Evolutionary conservation across 2,888 invertebrate genomes (phyloP).

Genomic region (Philonicus albiceps): DNA sequence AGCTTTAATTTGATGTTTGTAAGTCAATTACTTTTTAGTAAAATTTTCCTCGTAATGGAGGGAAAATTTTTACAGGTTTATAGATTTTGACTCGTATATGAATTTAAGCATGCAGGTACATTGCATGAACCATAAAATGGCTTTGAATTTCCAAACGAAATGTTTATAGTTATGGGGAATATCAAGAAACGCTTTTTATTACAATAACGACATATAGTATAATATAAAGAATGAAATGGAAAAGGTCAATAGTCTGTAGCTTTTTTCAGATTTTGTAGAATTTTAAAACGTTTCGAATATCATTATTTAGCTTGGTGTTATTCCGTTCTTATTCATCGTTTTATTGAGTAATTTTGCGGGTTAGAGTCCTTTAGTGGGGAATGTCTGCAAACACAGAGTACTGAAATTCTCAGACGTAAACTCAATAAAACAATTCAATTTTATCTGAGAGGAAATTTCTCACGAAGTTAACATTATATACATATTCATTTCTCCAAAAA

Average conservation of each 20-base stretch:
- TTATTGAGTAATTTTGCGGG: background rate
- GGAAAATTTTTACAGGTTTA: too few species aligned
- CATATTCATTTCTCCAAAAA: background rate
- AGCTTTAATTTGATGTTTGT: too few species aligned
- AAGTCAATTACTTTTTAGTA: too few species aligned
- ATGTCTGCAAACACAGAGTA: background rate
- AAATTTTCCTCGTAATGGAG: too few species aligned
- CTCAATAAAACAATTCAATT: background rate
- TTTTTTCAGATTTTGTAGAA: background rate
- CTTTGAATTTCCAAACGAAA: too few species aligned
- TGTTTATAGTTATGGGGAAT: too few species aligned
- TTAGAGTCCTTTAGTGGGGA: background rate
- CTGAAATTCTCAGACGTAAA: background rate
- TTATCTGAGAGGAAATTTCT: background rate
- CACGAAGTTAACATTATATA: background rate
- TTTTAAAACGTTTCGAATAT: background rate
- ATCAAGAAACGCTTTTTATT: too few species aligned
- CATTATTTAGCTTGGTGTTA: background rate
- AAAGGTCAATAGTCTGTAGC: background rate
- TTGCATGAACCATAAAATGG: too few species aligned
- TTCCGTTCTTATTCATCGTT: background rate
- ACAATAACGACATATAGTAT: too few species aligned
- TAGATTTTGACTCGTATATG: too few species aligned
- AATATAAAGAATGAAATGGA: background rate
- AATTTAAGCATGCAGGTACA: too few species aligned